These are phyloP conservation scores for Euphonia xanthogaster DNA, from an alignment of 2,797 vertebrate genomes.

Conservation along the genomic window DNA sequence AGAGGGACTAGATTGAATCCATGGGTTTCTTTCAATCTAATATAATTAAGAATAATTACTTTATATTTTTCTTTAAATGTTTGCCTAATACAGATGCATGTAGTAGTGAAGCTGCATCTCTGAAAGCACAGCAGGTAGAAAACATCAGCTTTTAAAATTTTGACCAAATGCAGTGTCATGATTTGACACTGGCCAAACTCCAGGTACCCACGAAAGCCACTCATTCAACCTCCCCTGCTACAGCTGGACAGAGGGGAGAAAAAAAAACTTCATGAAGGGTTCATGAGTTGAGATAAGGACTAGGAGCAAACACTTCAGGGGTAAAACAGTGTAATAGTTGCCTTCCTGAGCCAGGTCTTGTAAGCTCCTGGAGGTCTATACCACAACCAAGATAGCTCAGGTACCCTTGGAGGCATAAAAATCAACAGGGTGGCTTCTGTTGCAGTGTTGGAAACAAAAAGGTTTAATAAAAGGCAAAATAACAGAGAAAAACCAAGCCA, in stretches of 20 bases:
- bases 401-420: neutral
- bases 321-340: neutral
- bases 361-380: neutral
- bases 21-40: neutral
- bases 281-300: neutral
- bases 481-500: neutral
- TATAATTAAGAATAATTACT: neutral
- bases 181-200: neutral
- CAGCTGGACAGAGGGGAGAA: neutral
- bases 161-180: neutral
- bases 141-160: neutral
- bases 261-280: neutral
- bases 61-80: neutral
- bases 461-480: neutral
- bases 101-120: neutral
- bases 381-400: neutral
- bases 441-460: neutral
- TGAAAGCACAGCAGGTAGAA: neutral
- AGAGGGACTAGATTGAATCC: neutral
- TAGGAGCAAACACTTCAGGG: neutral
- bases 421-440: neutral
- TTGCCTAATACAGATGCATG: neutral
- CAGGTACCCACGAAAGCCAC: rapidly evolving
- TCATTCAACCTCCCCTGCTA: neutral
- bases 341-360: neutral